phyloP scores from a whole-genome alignment of 2,888 invertebrate genomes.

The Amorpha juglandis region DNA sequence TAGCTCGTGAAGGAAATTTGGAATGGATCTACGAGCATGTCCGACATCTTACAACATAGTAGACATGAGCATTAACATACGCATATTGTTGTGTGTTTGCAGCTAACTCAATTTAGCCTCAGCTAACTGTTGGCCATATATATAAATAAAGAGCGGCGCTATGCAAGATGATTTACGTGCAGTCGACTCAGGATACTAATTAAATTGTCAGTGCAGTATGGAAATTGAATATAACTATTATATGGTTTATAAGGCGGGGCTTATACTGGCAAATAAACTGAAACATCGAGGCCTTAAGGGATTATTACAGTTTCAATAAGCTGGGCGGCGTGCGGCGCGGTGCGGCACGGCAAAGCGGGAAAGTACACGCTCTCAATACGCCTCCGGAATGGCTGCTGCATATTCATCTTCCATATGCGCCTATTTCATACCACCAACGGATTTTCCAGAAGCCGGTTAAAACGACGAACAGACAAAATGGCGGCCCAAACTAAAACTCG shows the following conservation, averaged over 20 bases:
- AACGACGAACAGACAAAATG: constrained; percentile 71
- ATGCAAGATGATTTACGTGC: constrained; percentile 46
- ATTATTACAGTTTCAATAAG: constrained; percentile 11
- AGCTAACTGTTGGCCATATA: constrained; percentile 36
- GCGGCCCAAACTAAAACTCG: constrained; percentile 67
- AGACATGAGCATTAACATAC: constrained; percentile 1
- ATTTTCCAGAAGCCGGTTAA: constrained; percentile 66
- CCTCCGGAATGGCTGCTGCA: constrained; percentile 57
- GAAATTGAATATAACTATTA: constrained; percentile 39
- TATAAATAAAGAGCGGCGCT: constrained; percentile 32
- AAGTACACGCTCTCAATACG: constrained; percentile 35
- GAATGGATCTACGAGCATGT: background rate
- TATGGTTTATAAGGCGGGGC: background rate
- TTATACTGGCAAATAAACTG: no score
- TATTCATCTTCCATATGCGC: constrained; percentile 73
- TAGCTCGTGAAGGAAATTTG: background rate
- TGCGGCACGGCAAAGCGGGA: background rate
- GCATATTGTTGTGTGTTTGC: constrained; percentile 26
- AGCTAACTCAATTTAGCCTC: constrained; percentile 38
- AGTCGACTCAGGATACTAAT: constrained; percentile 46
- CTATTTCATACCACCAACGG: constrained; percentile 61
- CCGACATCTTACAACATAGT: constrained; percentile 1
- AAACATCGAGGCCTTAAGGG: no score
- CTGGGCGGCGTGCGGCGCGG: background rate
- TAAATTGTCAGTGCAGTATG: constrained; percentile 45